phyloP scores from a whole-genome alignment of 2,797 vertebrate species.

The Onychomys torridus region DNA sequence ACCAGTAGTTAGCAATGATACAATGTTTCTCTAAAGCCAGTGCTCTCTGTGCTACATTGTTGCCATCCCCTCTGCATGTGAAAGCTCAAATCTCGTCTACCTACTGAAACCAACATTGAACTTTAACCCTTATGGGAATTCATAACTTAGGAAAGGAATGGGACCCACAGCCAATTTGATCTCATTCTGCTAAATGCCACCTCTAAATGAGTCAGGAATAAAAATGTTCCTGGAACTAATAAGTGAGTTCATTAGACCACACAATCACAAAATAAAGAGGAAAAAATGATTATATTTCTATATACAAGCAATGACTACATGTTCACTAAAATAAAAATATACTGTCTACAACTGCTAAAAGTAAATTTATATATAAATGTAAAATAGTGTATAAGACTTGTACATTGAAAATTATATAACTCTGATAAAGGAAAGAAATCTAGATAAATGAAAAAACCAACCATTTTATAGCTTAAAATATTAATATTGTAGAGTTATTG shows the following conservation, averaged over 20 bases:
- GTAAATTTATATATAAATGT: neutral
- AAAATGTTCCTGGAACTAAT: neutral
- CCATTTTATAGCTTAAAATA: neutral
- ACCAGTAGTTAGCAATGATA: neutral
- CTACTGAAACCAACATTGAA: neutral
- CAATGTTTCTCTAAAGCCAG: neutral
- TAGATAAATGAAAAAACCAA: neutral
- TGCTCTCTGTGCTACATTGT: neutral
- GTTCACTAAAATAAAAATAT: constrained; percentile 11
- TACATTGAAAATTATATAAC: neutral
- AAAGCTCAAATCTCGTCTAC: neutral
- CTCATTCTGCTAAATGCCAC: neutral
- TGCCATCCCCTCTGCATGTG: neutral
- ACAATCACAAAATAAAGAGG: constrained; percentile 21
- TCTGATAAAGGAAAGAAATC: neutral
- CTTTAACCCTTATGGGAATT: neutral
- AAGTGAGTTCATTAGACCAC: neutral
- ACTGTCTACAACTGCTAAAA: neutral
- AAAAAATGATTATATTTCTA: neutral
- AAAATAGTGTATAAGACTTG: neutral
- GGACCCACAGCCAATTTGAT: neutral
- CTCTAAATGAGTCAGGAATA: neutral
- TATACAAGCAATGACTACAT: neutral
- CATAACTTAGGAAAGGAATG: neutral
- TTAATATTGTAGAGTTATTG: neutral